Conservation (phyloP, 2,888 invertebrate genomes). For the Agrochola macilenta region DNA sequence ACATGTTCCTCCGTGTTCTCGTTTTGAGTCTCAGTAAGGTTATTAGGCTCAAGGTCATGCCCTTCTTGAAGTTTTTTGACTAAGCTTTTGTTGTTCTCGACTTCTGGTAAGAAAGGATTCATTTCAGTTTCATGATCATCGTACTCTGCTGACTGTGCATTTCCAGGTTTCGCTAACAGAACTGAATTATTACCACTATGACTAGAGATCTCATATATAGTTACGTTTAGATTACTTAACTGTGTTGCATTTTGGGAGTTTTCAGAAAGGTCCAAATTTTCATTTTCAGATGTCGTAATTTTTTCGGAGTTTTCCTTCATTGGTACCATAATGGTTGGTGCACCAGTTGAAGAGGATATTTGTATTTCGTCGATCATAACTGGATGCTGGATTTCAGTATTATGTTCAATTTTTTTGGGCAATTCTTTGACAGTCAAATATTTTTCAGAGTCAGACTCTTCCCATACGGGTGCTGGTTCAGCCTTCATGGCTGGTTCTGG, state of each 20-base stretch:
- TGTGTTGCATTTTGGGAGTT: constrained; percentile 74
- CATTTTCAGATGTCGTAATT: constrained; percentile 36
- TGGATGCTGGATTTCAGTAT: constrained; percentile 40
- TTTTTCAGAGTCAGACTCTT: constrained; percentile 75
- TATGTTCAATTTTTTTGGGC: constrained; percentile 51
- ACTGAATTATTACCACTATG: constrained; percentile 76
- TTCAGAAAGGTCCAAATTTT: constrained; percentile 43
- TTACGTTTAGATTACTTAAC: constrained; percentile 83
- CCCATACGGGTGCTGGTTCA: constrained; percentile 86
- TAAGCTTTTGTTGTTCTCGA: constrained; percentile 91
- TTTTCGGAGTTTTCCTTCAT: constrained; percentile 43
- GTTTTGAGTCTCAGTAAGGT: constrained; percentile 85
- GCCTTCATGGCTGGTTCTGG: constrained; percentile 35
- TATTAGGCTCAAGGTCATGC: constrained; percentile 85
- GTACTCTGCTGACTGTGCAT: constrained; percentile 79
- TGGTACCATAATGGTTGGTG: constrained; percentile 50
- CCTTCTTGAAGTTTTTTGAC: constrained; percentile 91
- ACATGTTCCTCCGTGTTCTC: constrained; percentile 82
- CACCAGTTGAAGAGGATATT: constrained; percentile 49
- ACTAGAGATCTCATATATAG: constrained; percentile 86
- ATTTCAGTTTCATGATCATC: constrained; percentile 90
- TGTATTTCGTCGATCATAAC: constrained; percentile 58
- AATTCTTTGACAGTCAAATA: constrained; percentile 69
- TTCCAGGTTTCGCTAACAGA: constrained; percentile 71
- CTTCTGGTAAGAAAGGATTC: constrained; percentile 93